Evolutionary conservation across 1,140 invertebrate genomes (phyloP).

Genomic region (Periplaneta americana): DNA sequence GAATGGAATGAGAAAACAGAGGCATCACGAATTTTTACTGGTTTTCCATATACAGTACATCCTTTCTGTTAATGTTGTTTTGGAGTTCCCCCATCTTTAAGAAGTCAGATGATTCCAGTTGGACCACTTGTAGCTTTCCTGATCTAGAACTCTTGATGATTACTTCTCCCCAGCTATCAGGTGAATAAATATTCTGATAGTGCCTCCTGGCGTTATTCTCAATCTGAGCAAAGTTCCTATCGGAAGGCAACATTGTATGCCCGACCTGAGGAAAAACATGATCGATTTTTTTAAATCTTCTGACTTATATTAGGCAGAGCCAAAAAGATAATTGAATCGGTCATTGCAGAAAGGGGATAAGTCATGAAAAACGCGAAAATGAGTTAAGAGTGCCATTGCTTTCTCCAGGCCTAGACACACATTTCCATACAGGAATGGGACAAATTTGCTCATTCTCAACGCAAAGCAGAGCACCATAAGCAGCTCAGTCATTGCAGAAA

Average conservation of each 20-base stretch:
- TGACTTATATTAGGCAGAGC: background rate
- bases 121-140: background rate
- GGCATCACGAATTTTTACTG: background rate
- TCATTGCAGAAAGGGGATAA: too few species aligned
- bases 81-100: background rate
- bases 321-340: too few species aligned
- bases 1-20: background rate
- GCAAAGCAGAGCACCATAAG: too few species aligned
- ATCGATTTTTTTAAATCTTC: background rate
- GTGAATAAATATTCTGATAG: background rate
- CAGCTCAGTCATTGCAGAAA: too few species aligned
- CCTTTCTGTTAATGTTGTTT: background rate
- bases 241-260: background rate
- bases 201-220: background rate
- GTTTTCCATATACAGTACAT: background rate
- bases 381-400: too few species aligned
- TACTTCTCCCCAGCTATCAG: background rate
- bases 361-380: too few species aligned
- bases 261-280: background rate
- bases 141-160: background rate
- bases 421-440: too few species aligned
- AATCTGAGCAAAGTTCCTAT: background rate
- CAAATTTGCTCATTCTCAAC: too few species aligned
- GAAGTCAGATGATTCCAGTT: background rate
- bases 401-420: too few species aligned